Percentiles rank a stretch among this genome's conserved stretches.
Conservation (phyloP, 2,888 invertebrate species). For the Polydrusus tereticollis region DNA sequence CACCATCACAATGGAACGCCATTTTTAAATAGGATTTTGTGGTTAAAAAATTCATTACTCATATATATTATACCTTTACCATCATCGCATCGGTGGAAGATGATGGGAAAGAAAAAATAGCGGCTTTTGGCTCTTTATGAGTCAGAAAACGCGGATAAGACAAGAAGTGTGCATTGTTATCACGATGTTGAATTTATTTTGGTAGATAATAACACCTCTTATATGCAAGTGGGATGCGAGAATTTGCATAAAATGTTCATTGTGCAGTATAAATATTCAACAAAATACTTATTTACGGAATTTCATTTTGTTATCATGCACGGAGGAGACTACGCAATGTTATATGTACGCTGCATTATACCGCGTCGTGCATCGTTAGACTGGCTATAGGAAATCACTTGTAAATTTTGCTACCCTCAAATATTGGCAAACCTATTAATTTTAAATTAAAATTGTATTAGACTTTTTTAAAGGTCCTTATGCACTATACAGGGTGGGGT, state of each 20-base stretch:
- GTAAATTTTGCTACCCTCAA: no score
- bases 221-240: slow-evolving; percentile 18
- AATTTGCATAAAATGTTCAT: slow-evolving; percentile 41
- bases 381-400: no score
- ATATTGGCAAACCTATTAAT: no score
- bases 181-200: slow-evolving; percentile 35
- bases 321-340: no score
- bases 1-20: slow-evolving; percentile 48
- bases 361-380: no score
- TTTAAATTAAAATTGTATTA: no score
- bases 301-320: background rate
- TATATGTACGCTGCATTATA: no score
- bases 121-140: slow-evolving; percentile 25
- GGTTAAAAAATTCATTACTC: slow-evolving; percentile 47
- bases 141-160: slow-evolving; percentile 38
- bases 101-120: slow-evolving; percentile 21
- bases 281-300: background rate
- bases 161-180: slow-evolving; percentile 46
- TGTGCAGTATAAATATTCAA: slow-evolving; percentile 17
- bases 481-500: no score
- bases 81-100: no score
- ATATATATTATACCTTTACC: slow-evolving; percentile 45
- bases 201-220: slow-evolving; percentile 39
- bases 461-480: no score
- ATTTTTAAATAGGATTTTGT: slow-evolving; percentile 48